Evolutionary conservation across 2,797 vertebrate genomes (phyloP), one percentile per base, ranked within the genome.

Genomic region (Smutsia gigantea): DNA sequence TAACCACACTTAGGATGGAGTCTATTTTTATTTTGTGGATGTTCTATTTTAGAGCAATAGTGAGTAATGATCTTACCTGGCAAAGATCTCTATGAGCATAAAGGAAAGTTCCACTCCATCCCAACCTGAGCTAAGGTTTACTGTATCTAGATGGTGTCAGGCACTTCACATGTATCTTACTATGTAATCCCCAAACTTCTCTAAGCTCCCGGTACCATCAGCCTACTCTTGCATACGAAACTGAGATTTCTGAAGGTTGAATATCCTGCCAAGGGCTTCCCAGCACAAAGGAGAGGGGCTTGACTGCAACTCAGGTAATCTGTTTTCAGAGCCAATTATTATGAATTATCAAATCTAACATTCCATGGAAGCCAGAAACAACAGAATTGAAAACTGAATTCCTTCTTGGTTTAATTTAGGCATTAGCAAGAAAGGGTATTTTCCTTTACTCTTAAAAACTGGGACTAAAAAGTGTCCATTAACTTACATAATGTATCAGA

Each of bases 381-480:
- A 69, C 31, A 68, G n/a, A 89, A 90, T 21, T 74, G 7, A 87
- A 95, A 53, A 74, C 0, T 17, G 18, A 57, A 84, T 79, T 81
- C 31, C 77, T 88, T 88, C 55, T 61, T 94, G 59, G 91, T 55
- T 89, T 74, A 87, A 84, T 51, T 69, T 18, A 74, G 61, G 53
- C 69, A 53, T 72, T 69, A 85, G 68, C 25, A 93, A 55, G 53
- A 68, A 92, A 91, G 15, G 55, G 4, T 74, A 8, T 81, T 90
- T 82, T 61, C 25, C 37, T 79, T 63, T 77, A 74, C 3, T 88
- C 66, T 66, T 61, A 66, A 74, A 86, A 69, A 71, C 71, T 4
- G 5, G 59, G 34, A 93, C 13, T 68, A 90, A 86, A 83, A 94
- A 71, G 34, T 74, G 84, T 64, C 72, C 79, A 27, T 82, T 79